Conservation (phyloP, 2,113 vertebrate species). For the Zapornia atra region DNA sequence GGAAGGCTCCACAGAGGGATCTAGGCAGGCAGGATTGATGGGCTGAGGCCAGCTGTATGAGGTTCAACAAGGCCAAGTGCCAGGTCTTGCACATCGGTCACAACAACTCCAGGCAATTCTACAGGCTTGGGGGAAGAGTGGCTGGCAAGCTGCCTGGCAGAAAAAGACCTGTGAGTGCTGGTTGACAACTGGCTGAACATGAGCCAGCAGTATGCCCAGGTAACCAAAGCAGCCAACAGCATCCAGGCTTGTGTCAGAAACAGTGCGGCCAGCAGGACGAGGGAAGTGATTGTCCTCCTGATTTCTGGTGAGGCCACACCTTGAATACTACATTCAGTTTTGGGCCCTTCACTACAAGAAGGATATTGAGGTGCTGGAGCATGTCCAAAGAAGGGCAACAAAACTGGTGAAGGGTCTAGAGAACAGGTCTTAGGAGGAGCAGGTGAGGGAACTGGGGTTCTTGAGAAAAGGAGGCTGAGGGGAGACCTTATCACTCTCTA, state of each 20-base stretch:
- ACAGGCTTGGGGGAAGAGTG: neutral
- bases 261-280: neutral
- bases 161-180: neutral
- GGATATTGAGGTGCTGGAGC: neutral
- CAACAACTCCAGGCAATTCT: neutral
- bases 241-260: neutral
- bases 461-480: neutral
- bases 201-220: neutral
- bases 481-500: neutral
- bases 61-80: neutral
- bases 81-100: neutral
- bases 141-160: accelerated
- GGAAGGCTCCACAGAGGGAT: neutral
- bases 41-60: accelerated
- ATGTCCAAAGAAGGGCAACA: neutral
- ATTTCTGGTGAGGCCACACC: accelerated
- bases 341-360: neutral
- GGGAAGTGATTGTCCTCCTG: accelerated
- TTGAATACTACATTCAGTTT: accelerated
- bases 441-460: neutral
- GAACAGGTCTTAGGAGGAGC: accelerated
- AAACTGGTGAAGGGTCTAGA: neutral
- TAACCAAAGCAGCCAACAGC: neutral
- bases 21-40: neutral
- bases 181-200: accelerated